Evolutionary conservation across 1,140 invertebrate genomes (phyloP).

Genomic region (honey bee (Apis mellifera)): DNA sequence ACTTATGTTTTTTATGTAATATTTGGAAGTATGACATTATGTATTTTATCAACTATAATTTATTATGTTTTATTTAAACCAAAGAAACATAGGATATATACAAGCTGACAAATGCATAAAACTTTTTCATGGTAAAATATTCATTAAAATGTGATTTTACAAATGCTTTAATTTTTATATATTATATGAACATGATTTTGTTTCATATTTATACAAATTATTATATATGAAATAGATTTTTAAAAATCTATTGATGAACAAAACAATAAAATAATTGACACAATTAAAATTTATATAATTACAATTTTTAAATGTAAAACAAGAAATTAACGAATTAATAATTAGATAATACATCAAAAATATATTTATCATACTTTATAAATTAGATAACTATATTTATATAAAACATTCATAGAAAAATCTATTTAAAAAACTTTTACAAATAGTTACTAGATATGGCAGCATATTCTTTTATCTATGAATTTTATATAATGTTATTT

Average conservation of each 20-base stretch:
- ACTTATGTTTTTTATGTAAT: conserved; percentile 74
- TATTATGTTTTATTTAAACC: conserved; percentile 77
- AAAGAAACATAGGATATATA: conserved; percentile 75
- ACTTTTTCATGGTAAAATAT: conserved; percentile 27
- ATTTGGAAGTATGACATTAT: conserved; percentile 73
- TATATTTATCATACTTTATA: conserved; percentile 49
- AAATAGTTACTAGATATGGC: conserved; percentile 59
- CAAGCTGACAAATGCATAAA: conserved; percentile 63
- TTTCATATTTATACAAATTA: conserved; percentile 28
- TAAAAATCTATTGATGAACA: conserved; percentile 6
- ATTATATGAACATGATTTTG: conserved; percentile 4
- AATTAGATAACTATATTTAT: conserved; percentile 51
- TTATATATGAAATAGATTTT: conserved; percentile 14
- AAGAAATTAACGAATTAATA: conserved; percentile 13
- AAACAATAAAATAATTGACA: not conserved
- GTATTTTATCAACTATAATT: conserved; percentile 72
- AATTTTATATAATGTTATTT: conserved; percentile 56
- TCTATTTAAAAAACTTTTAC: conserved; percentile 52
- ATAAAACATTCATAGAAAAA: conserved; percentile 52
- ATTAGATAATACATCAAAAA: conserved; percentile 10
- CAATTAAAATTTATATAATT: conserved; percentile 31
- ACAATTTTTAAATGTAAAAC: conserved; percentile 20
- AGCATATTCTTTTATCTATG: conserved; percentile 49
- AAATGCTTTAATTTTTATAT: conserved; percentile 30
- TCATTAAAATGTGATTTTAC: conserved; percentile 36